Evolutionary conservation across 2,797 vertebrate species (phyloP), one percentile per base, ranked within the genome.

Genomic region (Aulostomus chinensis): DNA sequence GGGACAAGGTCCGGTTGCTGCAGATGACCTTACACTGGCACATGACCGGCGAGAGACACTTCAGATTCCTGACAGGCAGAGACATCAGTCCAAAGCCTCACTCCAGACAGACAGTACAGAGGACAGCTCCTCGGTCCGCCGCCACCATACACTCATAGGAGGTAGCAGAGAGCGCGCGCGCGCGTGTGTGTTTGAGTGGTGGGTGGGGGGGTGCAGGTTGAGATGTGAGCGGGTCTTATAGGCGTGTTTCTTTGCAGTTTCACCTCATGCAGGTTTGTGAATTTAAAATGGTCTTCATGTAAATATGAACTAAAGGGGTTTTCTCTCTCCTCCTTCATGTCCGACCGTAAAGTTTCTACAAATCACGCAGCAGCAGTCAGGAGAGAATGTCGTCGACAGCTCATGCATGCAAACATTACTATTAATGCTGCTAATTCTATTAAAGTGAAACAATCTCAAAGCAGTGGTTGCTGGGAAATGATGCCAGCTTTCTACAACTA

Each of bases 11-110:
- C 72, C 91, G 91, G 77, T 92, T 91, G 88, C 91, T 92, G 85
- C 93, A 94, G 78, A 92, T 89, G 77, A 94, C 76, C 79, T 93
- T 93, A 90, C 93, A 93, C 81, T 94, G 93, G 81, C 93, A 94
- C 82, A 93, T 90, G 74, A 94, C 90, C 47, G 92, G 93, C 37
- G 93, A 92, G 48, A 92, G 89, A 84, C 93, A 93, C 87, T 91
- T 90, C 22, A 91, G 38, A 75, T 85, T 91, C 83, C 82, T 88
- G 71, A 90, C 72, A 60, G 91, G 86, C 58, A 90, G 81, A 86
- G 88, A 89, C 91, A 88, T 92, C 81, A 80, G 84, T 77, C 74
- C 84, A 40, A 64, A 73, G 61, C 76, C 85, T 58, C 75, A 46
- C 66, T 17, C 25, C 18, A 53, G 73, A 47, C n/a, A n/a, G n/a